These are phyloP conservation scores for Meiosimyza platycephala DNA, from an alignment of 2,888 invertebrate genomes.

Conservation along the genomic window DNA sequence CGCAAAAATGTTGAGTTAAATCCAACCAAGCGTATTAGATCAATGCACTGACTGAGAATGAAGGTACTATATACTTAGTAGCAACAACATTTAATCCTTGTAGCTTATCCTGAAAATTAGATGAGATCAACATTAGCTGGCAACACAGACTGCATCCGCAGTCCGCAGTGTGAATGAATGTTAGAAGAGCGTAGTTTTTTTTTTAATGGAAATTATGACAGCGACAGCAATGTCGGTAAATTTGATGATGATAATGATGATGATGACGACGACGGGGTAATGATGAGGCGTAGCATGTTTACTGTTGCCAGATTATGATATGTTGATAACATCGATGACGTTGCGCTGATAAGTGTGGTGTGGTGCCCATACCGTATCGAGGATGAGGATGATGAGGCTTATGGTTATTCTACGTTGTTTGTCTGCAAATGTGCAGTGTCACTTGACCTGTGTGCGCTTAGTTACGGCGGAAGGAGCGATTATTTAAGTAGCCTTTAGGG, in stretches of 20 bases:
- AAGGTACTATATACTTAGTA: background rate
- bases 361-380: background rate
- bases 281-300: background rate
- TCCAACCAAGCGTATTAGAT: conserved; percentile 9
- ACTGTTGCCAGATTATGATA: conserved; percentile 5
- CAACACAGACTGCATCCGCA: conserved; percentile 1
- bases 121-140: conserved; percentile 16
- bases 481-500: too few relatives aligned
- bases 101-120: conserved; percentile 34
- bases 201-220: conserved; percentile 31
- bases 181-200: background rate
- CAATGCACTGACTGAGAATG: conserved; percentile 14
- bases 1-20: background rate
- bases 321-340: conserved; percentile 7
- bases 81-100: conserved; percentile 13
- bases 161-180: background rate
- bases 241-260: conserved; percentile 16
- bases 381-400: background rate
- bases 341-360: background rate
- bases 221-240: conserved; percentile 17
- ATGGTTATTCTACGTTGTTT: too few relatives aligned
- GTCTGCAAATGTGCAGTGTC: too few relatives aligned
- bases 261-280: conserved; percentile 14
- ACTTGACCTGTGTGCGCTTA: too few relatives aligned
- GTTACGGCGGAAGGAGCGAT: too few relatives aligned